Conservation (phyloP, 2,797 vertebrate genomes). For the Bovichtus diacanthus region DNA sequence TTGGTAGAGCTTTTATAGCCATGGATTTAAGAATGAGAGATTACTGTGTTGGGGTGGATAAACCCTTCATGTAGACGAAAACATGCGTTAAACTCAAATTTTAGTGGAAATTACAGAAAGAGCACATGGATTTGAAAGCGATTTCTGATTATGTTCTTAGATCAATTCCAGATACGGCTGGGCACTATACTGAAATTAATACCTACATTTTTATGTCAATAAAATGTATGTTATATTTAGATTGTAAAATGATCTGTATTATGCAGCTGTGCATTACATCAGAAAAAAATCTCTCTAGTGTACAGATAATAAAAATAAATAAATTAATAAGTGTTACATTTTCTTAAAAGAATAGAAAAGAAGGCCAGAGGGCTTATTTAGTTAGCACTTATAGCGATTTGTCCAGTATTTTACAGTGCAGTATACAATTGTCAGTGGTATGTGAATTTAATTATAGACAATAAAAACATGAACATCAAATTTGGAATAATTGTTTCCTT, state of each 20-base stretch:
- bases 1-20: constrained; percentile 45
- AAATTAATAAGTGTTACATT: too few relatives aligned
- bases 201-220: background rate
- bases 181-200: background rate
- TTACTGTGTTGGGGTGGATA: constrained; percentile 41
- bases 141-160: background rate
- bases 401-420: background rate
- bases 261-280: background rate
- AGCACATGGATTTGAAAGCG: background rate
- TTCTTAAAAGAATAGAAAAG: background rate
- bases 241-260: background rate
- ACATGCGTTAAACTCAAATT: constrained; percentile 43
- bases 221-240: background rate
- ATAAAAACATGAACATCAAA: background rate
- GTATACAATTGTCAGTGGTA: background rate
- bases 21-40: constrained; percentile 57
- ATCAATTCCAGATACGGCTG: background rate
- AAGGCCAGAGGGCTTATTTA: background rate
- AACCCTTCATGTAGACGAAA: constrained; percentile 21
- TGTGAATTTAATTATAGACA: background rate
- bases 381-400: background rate
- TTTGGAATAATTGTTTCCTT: background rate
- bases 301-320: background rate
- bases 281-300: background rate
- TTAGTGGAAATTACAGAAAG: constrained; percentile 22